Base-by-base conservation (phyloP, 2,888 invertebrate species). In the Diplolepis rosae region DNA sequence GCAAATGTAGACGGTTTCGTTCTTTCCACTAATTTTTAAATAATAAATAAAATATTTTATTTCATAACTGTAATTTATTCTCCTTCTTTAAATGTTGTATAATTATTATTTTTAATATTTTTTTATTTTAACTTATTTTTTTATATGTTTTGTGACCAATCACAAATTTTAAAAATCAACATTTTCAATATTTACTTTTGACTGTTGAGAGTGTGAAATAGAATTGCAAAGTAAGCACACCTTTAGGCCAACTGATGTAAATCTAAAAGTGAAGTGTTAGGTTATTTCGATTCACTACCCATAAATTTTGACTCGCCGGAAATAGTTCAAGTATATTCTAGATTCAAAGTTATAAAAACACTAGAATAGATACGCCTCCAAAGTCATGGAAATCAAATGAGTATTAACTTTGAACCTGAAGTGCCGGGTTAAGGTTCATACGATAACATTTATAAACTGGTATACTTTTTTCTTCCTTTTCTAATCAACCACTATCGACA, bases 271-370 rank as follows among this genome's bases (percentile, higher is more conserved):
- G n/a, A 61, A 61, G 61, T 61, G 61, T 61, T 61, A 24, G 39
- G 4, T 15, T 39, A 24, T n/a, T 61, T 39, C 39, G 22, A 61
- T 61, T 56, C 56, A 35, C 18, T 35, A 24, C 39, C 24, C 27
- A 61, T 61, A 39, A 61, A 42, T 61, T 61, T 42, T 27, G 39
- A 39, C 39, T 28, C 42, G 50, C 65, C 65, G 69, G 68, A 73
- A 75, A 73, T 73, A 71, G 50, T 65, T 22, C 54, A 35, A 65
- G 32, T 65, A 35, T 61, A 42, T 48, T 70, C 24, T 39, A 51
- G 42, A 71, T 75, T 73, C 67, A 67, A 32, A 67, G 67, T 71
- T 67, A 71, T 71, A 68, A 61, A 68, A 65, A 50, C 73, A 68
- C 32, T 56, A 35, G 54, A 24, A 35, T 13, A 65, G 45, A n/a